phyloP scores from a whole-genome alignment of 2,113 vertebrate species.

The Zonotrichia leucophrys region DNA sequence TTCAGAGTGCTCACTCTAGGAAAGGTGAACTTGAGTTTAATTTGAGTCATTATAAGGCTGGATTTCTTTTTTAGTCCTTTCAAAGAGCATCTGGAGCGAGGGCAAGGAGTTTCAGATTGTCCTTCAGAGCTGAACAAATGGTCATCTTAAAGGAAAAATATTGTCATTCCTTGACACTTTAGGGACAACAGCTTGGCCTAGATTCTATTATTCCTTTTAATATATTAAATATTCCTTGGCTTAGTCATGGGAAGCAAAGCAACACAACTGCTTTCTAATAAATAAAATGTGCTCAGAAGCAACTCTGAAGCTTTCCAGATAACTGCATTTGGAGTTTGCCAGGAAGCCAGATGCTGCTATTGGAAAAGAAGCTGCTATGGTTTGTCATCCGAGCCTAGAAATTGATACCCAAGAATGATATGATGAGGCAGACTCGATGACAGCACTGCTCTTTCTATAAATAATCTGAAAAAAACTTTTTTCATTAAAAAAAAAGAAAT shows the following conservation, averaged over 20 bases:
- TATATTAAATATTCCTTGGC: slow-evolving; percentile 62
- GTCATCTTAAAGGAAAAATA: background rate
- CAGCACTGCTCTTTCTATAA: slow-evolving; percentile 58
- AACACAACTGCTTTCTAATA: slow-evolving; percentile 68
- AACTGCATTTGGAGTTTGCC: slow-evolving; percentile 58
- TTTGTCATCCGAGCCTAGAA: slow-evolving; percentile 72
- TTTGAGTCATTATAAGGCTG: background rate
- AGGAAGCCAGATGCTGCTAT: slow-evolving; percentile 76
- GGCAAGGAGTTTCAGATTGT: background rate
- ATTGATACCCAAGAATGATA: slow-evolving; percentile 68
- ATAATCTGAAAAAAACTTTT: slow-evolving; percentile 38
- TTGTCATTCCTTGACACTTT: background rate
- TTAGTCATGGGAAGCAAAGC: slow-evolving; percentile 53
- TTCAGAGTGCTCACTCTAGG: background rate
- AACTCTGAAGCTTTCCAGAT: slow-evolving; percentile 48
- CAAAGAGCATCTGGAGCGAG: background rate
- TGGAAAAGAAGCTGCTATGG: slow-evolving; percentile 75
- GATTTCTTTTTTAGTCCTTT: background rate
- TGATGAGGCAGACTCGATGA: slow-evolving; percentile 48
- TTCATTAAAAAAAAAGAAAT: background rate
- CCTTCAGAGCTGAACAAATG: background rate
- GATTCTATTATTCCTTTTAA: slow-evolving; percentile 39
- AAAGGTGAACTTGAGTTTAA: background rate
- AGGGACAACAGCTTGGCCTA: slow-evolving; percentile 22
- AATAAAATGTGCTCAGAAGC: slow-evolving; percentile 63